These are phyloP conservation scores for Daktulosphaira vitifoliae DNA, from an alignment of 1,140 invertebrate species.

Conservation along the genomic window DNA sequence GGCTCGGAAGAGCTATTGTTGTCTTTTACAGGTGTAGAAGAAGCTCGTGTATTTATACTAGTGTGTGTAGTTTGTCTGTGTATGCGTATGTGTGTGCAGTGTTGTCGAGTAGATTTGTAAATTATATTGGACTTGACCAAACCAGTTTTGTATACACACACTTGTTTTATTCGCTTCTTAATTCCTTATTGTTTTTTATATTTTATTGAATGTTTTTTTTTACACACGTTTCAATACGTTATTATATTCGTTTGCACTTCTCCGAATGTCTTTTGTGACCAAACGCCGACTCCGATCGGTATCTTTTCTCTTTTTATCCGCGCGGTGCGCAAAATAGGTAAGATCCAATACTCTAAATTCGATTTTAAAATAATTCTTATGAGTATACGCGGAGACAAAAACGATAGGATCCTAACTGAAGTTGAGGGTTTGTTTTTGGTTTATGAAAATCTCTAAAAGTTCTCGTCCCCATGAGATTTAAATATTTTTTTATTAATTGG, in stretches of 20 bases:
- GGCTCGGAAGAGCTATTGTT: slow-evolving; percentile 26
- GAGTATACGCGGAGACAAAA: no score
- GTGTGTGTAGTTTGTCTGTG: neutral
- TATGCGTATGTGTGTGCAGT: neutral
- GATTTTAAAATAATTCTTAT: slow-evolving; percentile 21
- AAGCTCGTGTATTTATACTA: neutral
- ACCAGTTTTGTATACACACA: slow-evolving; percentile 17
- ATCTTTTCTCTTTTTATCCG: slow-evolving; percentile 12
- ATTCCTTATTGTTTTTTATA: slow-evolving; percentile 29
- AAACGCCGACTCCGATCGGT: slow-evolving; percentile 31
- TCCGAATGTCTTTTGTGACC: slow-evolving; percentile 29
- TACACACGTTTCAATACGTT: neutral
- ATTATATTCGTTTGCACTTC: slow-evolving; percentile 32
- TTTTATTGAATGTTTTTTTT: slow-evolving; percentile 7
- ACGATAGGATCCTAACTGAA: no score
- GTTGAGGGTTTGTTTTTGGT: no score
- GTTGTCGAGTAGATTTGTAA: slow-evolving; percentile 33
- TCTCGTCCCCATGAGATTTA: no score
- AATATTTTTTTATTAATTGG: no score
- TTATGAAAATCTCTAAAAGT: no score
- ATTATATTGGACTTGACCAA: slow-evolving; percentile 32
- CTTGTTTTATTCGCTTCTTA: slow-evolving; percentile 33
- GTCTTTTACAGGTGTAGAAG: slow-evolving; percentile 21
- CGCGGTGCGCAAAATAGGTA: neutral
- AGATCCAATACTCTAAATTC: slow-evolving; percentile 24